Evolutionary conservation across 2,113 vertebrate species (phyloP).

Genomic region (Notothenia rossii): DNA sequence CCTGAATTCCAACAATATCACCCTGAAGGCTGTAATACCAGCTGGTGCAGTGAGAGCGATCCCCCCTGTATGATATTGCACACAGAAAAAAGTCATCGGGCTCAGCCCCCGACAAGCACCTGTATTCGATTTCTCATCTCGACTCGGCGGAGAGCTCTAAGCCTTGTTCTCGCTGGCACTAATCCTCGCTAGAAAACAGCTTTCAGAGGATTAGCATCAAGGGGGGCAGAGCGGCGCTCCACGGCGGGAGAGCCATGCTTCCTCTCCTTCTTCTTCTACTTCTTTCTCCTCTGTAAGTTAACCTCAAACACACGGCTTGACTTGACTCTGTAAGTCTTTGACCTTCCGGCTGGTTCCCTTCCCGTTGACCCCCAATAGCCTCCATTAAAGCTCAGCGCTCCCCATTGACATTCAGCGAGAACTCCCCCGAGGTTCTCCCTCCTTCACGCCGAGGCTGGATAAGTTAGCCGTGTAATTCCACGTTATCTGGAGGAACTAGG

Average conservation of each 20-base stretch:
- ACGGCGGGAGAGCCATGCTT: conserved; percentile 33
- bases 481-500: conserved; percentile 48
- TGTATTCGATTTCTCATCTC: conserved; percentile 82
- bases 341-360: conserved; percentile 53
- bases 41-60: conserved; percentile 53
- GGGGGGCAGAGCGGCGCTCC: conserved; percentile 55
- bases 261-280: conserved; percentile 29
- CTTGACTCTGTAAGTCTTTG: conserved; percentile 56
- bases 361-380: conserved; percentile 41
- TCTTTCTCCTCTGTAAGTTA: conserved; percentile 39
- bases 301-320: conserved; percentile 41
- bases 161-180: conserved; percentile 80
- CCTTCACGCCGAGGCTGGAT: conserved; percentile 44
- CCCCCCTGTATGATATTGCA: conserved; percentile 60
- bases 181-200: conserved; percentile 84
- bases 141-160: conserved; percentile 75
- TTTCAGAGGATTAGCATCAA: conserved; percentile 84
- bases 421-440: conserved; percentile 46
- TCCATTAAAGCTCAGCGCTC: conserved; percentile 47
- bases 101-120: conserved; percentile 76
- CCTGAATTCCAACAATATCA: conserved; percentile 78
- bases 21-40: conserved; percentile 74
- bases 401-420: conserved; percentile 53
- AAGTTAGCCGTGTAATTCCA: conserved; percentile 60
- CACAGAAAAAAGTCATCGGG: conserved; percentile 68